Evolutionary conservation across 1,140 invertebrate genomes (phyloP).

Genomic region (Solenopsis invicta): DNA sequence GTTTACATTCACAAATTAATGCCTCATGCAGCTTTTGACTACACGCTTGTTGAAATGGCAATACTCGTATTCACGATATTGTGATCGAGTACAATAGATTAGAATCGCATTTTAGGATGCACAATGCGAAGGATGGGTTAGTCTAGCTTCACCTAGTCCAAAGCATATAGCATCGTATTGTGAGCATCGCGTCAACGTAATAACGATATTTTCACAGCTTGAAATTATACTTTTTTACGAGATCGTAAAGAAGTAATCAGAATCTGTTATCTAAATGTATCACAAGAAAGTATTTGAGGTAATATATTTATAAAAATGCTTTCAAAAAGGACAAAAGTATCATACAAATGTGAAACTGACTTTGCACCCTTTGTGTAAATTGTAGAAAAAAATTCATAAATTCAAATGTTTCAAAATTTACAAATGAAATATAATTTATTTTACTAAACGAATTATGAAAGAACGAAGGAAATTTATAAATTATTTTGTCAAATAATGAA

Average conservation of each 20-base stretch:
- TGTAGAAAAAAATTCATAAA: neutral
- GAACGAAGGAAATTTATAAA: too few relatives aligned
- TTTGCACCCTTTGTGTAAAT: neutral
- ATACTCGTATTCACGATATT: slow-evolving; percentile 61
- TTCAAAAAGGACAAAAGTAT: neutral
- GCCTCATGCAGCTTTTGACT: neutral
- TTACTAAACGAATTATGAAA: too few relatives aligned
- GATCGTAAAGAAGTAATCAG: neutral
- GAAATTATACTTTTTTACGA: neutral
- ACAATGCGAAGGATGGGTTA: slow-evolving; percentile 72
- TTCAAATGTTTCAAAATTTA: neutral
- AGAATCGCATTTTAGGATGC: slow-evolving; percentile 60
- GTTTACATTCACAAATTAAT: slow-evolving; percentile 12
- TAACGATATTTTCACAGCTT: slow-evolving; percentile 12
- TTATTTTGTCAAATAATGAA: neutral
- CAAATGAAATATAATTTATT: neutral
- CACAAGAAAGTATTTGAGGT: neutral
- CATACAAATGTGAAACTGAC: neutral
- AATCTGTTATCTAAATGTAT: neutral
- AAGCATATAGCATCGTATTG: slow-evolving; percentile 19
- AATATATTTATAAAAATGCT: neutral
- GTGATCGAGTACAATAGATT: slow-evolving; percentile 65
- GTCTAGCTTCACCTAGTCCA: slow-evolving; percentile 59
- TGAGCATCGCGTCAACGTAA: slow-evolving; percentile 11
- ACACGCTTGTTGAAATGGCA: neutral